Percentiles rank a stretch among this genome's conserved stretches.
Evolutionary conservation across 2,113 vertebrate genomes (phyloP).

Genomic region (Gymnarchus niloticus): DNA sequence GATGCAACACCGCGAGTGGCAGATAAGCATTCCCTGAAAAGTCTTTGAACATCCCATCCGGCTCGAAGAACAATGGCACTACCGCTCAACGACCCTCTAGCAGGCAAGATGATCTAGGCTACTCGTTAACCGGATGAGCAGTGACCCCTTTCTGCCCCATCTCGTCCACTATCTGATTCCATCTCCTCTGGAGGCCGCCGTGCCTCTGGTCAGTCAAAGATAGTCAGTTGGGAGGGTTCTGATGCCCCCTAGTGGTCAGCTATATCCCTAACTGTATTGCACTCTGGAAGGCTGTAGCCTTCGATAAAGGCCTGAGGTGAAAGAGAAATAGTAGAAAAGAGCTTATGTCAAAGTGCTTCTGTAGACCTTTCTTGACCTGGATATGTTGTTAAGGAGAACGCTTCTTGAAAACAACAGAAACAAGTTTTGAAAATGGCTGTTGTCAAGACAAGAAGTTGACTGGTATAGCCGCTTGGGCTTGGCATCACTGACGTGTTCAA

Average conservation of each 20-base stretch:
- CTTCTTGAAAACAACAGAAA: neutral
- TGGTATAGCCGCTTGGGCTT: neutral
- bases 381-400: neutral
- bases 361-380: neutral
- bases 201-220: neutral
- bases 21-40: neutral
- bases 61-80: neutral
- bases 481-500: neutral
- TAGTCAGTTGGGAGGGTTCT: neutral
- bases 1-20: neutral
- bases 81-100: neutral
- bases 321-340: neutral
- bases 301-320: neutral
- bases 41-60: conserved; percentile 7
- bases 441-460: neutral
- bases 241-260: conserved; percentile 33
- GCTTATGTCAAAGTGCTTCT: neutral
- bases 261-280: neutral
- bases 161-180: conserved; percentile 38
- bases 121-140: neutral
- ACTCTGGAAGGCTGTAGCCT: neutral
- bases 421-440: neutral
- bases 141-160: conserved; percentile 2
- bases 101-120: neutral
- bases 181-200: conserved; percentile 44